Evolutionary conservation across 1,140 invertebrate genomes (phyloP), one percentile per base, ranked within the genome.

Genomic region (Cotesia chilonis): DNA sequence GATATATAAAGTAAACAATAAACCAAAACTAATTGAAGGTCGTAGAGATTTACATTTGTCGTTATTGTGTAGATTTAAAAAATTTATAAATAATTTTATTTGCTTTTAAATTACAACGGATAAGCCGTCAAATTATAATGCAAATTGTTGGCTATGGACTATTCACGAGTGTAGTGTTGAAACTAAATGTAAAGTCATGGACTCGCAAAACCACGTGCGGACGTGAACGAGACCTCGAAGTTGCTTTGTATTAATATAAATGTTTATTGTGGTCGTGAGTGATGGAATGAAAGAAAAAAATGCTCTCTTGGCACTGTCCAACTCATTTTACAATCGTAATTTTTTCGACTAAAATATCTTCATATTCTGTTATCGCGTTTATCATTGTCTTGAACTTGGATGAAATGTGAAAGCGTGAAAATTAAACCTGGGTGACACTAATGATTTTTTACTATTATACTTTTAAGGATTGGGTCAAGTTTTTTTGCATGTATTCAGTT

Each of bases 321-420:
- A 55, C 37, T 65, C 63, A 52, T 20, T 47, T 10, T 72, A 47
- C 28, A 38, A 70, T 64, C 68, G 41, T 37, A 66, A 74, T 74
- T 67, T 67, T 74, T 74, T 74, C 36, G 41, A 57, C 47, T 57
- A 10, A 17, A 28, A 65, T 35, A 35, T 65, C 20, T 52, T 65
- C 52, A 37, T 41, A 35, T 69, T 59, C 54, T 66, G 67, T 72
- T 72, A 75, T 75, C 71, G 72, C 74, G 63, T 75, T 75, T 66
- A 73, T 75, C 74, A 75, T 72, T 60, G 64, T 69, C 59, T 55
- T 4, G n/a, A 55, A 14, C 20, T 14, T 55, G 35, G 63, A 35
- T 3, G 47, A 74, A 47, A 57, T 74, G 55, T 64, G 6, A 52
- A 36, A 68, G 52, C 59, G 68, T 72, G 41, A 59, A 75, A 72